Evolutionary conservation across 2,888 invertebrate species (phyloP).

Genomic region (Melitaea athalia): DNA sequence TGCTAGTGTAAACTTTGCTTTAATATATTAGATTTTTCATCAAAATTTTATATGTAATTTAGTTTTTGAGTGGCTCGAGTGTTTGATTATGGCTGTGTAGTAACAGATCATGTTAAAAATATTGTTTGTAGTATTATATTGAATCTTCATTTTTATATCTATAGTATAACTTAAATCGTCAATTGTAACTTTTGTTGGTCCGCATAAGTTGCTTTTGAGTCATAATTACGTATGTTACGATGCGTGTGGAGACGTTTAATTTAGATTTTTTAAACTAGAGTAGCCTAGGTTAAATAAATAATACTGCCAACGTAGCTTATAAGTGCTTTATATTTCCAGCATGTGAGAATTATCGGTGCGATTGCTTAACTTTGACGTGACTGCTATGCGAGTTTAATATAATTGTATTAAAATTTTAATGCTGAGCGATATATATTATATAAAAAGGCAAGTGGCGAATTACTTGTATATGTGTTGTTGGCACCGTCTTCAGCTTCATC

Average conservation of each 20-base stretch:
- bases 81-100: conserved; percentile 40
- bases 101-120: conserved; percentile 24
- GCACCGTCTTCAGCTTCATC: conserved; percentile 8
- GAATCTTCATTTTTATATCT: conserved; percentile 10
- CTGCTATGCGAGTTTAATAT: conserved; percentile 45
- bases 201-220: conserved; percentile 19
- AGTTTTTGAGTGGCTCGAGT: conserved; percentile 28
- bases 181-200: conserved; percentile 22
- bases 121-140: conserved; percentile 23
- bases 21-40: conserved; percentile 41
- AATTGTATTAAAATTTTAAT: conserved; percentile 32
- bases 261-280: conserved; percentile 31
- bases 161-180: conserved; percentile 23
- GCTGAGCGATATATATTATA: conserved; percentile 34
- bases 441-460: conserved; percentile 24
- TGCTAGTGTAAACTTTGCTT: conserved; percentile 54
- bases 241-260: conserved; percentile 21
- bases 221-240: conserved; percentile 12
- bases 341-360: conserved; percentile 42
- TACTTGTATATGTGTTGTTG: conserved; percentile 22
- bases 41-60: conserved; percentile 31
- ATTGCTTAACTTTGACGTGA: conserved; percentile 37
- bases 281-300: conserved; percentile 44
- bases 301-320: conserved; percentile 63
- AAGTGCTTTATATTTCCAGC: conserved; percentile 55